phyloP scores from a whole-genome alignment of 2,797 vertebrate genomes.

The Pampus argenteus region DNA sequence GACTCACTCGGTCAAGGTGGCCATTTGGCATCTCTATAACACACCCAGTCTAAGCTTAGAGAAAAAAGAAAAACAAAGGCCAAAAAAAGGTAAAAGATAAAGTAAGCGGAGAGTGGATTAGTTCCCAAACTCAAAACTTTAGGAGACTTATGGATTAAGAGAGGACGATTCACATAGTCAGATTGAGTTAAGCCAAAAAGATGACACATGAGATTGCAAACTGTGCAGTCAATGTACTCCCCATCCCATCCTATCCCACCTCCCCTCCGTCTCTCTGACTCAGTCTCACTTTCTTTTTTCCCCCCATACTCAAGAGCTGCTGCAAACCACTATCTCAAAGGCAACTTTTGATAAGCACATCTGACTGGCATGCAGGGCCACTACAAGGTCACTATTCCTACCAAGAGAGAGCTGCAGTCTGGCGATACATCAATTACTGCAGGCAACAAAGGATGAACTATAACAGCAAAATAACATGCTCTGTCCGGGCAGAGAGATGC shows the following conservation, averaged over 20 bases:
- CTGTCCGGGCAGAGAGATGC: conserved; percentile 59
- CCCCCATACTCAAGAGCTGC: conserved; percentile 30
- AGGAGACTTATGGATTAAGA: conserved; percentile 45
- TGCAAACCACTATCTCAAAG: conserved; percentile 62
- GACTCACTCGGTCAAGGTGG: conserved; percentile 53
- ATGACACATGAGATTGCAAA: conserved; percentile 61
- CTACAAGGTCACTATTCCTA: conserved; percentile 67
- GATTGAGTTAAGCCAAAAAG: conserved; percentile 46
- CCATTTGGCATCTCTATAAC: conserved; percentile 56
- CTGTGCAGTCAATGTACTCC: conserved; percentile 43
- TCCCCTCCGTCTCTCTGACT: conserved; percentile 29
- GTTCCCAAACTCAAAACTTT: conserved; percentile 37
- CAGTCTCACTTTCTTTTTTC: conserved; percentile 10
- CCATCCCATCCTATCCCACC: conserved; percentile 10
- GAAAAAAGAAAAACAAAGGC: neutral
- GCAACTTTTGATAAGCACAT: conserved; percentile 71
- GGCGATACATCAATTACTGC: conserved; percentile 62
- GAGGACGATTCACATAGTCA: conserved; percentile 34
- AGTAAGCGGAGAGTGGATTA: conserved; percentile 20
- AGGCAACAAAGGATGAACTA: conserved; percentile 70
- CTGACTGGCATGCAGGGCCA: conserved; percentile 58
- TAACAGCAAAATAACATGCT: conserved; percentile 67
- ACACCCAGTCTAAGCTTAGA: conserved; percentile 31
- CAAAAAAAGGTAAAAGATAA: conserved; percentile 13
- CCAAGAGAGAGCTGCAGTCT: conserved; percentile 42